Base-by-base conservation (phyloP, 2,888 invertebrate genomes). In the Argynnis bischoffii region DNA sequence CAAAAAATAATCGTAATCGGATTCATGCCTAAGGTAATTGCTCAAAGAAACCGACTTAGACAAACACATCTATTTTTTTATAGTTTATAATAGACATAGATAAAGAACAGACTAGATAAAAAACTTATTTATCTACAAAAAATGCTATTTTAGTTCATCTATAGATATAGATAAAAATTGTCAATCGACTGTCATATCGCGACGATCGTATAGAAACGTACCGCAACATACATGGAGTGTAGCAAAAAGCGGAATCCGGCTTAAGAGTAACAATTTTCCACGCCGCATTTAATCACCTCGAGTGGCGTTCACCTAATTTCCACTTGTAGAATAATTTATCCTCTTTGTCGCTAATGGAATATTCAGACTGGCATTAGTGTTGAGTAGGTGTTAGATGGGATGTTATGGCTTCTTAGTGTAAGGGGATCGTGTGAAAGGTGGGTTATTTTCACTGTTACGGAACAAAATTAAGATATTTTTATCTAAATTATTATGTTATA, bases 341-440 rank as follows among this genome's bases (percentile, higher is more conserved):
- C 75, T 75, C 78, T 78, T 76, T 79, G 77, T 78, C 75, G 75
- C 70, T 78, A 79, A 81, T 81, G 79, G 78, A 80, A 81, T 79
- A 81, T 81, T 76, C 76, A 75, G 66, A 65, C 67, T 71, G 69
- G 67, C 68, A 72, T 70, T 66, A 70, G 66, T 72, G 66, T 72
- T 68, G 64, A 67, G 64, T 67, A 67, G 55, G 66, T 66, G 63
- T 73, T 70, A 50, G 35, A 74, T 73, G 73, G 69, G 72, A 70
- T 72, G 74, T 72, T 64, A 63, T 46, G 67, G 55, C 21, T 35
- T 59, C 54, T 66, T 54, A 53, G 47, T 16, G 50, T 18, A 26
- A 35, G 31, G 57, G 55, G 55, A 13, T n/a, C 21, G 66, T 48
- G 47, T 46, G 55, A 35, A 61, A 60, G 55, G 60, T 61, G 60